These are phyloP conservation scores for Cheilosia vernalis DNA, from an alignment of 2,888 invertebrate species.

Conservation along the genomic window DNA sequence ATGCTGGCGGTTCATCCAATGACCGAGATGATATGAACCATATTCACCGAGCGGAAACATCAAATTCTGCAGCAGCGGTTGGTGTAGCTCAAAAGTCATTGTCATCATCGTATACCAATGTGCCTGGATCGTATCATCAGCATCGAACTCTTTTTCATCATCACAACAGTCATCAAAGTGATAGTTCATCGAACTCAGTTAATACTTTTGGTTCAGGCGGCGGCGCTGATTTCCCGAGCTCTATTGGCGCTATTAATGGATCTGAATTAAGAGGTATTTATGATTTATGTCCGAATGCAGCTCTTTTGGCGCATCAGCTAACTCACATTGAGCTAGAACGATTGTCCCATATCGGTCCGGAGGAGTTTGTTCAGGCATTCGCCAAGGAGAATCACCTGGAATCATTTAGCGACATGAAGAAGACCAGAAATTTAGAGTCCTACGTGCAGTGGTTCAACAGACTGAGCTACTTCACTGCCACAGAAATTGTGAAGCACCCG, in stretches of 20 bases:
- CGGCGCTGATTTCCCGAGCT: constrained; percentile 34
- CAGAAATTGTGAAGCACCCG: constrained; percentile 96
- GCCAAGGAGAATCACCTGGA: constrained; percentile 88
- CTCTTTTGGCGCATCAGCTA: constrained; percentile 94
- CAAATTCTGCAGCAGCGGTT: constrained; percentile 1
- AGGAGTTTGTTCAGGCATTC: constrained; percentile 98
- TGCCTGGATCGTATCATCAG: constrained; percentile 41
- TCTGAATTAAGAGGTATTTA: constrained; percentile 86
- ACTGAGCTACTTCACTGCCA: constrained; percentile 96
- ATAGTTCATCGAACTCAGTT: constrained; percentile 57
- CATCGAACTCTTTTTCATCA: constrained; percentile 25
- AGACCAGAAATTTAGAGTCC: constrained; percentile 96
- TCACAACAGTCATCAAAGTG: constrained; percentile 48
- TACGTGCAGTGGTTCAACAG: constrained; percentile 99
- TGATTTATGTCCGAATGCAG: constrained; percentile 91
- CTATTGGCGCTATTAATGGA: constrained; percentile 34
- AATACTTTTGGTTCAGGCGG: constrained; percentile 43
- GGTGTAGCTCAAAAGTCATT: constrained; percentile 40
- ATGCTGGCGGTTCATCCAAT: constrained; percentile 35
- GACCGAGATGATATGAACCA: constrained; percentile 12
- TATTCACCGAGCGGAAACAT: not conserved
- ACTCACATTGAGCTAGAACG: constrained; percentile 97
- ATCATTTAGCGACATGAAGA: constrained; percentile 92
- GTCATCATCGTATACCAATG: constrained; percentile 39
- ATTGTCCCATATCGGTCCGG: constrained; percentile 97